Base-by-base conservation (phyloP, 2,888 invertebrate species). In the Drosophila austrosaltans region DNA sequence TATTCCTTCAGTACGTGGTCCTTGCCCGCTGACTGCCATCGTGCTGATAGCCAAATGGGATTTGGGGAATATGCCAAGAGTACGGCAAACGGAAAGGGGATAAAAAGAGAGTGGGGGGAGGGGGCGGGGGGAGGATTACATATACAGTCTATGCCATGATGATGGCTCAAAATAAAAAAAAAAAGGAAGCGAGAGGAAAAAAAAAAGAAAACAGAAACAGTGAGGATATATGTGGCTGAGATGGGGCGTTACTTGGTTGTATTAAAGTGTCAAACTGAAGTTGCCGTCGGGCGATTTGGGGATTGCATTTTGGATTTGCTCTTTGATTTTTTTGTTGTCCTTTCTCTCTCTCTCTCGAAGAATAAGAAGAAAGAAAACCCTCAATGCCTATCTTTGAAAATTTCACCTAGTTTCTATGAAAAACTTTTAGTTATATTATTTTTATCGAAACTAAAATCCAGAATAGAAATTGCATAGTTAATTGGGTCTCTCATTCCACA, bases 11-110 rank as follows among this genome's bases (percentile, higher is more conserved):
- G 36, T 36, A 36, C 36, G 44, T 40, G 59, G 25, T 63, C 44
- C 8, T 16, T n/a, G 28, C 28, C 40, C 42, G 8, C 8, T 25
- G n/a, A 48, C 44, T 59, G 72, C 57, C 59, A 48, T 57, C 56
- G 53, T 75, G 88, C 79, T 86, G 84, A 84, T 84, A 77, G 84
- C 83, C 84, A 73, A 88, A 81, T 76, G 84, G 88, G 88, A 86
- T 77, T 83, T 83, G 79, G 89, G 88, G 83, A 82, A 77, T 82
- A 70, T 61, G 56, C 72, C 72, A 22, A 65, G 59, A 60, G 70
- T 53, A 48, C 32, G 71, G 44, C 36, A 59, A 63, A 20, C n/a
- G n/a, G n/a, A 36, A 53, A 8, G 12, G 25, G 39, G 28, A 20
- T 36, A 32, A 32, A 2, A 28, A 16, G 16, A 16, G 16, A 16